A percentile compares a stretch with the other conserved stretches of the same genome.
Conservation (phyloP, 2,797 vertebrate genomes). For the Oreonectes daqikongensis region DNA sequence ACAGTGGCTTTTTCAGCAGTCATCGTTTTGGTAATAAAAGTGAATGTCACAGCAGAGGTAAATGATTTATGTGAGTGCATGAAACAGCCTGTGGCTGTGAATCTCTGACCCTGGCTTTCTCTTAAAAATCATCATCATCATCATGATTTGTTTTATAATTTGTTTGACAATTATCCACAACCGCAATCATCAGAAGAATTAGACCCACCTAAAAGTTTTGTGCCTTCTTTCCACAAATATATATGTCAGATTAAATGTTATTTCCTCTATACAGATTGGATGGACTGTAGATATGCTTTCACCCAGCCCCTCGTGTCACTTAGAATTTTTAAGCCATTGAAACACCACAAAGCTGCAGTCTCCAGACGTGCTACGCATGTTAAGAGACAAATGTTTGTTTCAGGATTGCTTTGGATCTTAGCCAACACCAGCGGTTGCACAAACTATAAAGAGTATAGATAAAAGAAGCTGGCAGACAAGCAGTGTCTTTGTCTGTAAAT, state of each 20-base stretch:
- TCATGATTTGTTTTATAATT: constrained; percentile 25
- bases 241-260: not conserved
- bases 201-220: no score
- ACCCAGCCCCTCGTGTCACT: not conserved
- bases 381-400: constrained; percentile 35
- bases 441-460: constrained; percentile 34
- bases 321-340: constrained; percentile 6
- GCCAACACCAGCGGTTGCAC: constrained; percentile 31
- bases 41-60: not conserved
- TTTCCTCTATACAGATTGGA: not conserved
- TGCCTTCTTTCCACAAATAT: not conserved
- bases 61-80: constrained; percentile 4
- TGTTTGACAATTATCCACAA: constrained; percentile 5
- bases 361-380: constrained; percentile 45
- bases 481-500: constrained; percentile 4
- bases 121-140: constrained; percentile 28
- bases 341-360: constrained; percentile 25
- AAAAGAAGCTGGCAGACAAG: constrained; percentile 4
- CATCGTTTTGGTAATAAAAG: constrained; percentile 7
- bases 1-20: not conserved
- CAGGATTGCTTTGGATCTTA: constrained; percentile 28
- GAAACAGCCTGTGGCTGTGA: constrained; percentile 11
- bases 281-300: not conserved
- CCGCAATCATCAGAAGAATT: not conserved
- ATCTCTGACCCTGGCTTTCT: not conserved